Percentiles rank a stretch among this genome's conserved stretches.
Conservation (phyloP, 1,140 invertebrate species). For the Drosophila melanica region DNA sequence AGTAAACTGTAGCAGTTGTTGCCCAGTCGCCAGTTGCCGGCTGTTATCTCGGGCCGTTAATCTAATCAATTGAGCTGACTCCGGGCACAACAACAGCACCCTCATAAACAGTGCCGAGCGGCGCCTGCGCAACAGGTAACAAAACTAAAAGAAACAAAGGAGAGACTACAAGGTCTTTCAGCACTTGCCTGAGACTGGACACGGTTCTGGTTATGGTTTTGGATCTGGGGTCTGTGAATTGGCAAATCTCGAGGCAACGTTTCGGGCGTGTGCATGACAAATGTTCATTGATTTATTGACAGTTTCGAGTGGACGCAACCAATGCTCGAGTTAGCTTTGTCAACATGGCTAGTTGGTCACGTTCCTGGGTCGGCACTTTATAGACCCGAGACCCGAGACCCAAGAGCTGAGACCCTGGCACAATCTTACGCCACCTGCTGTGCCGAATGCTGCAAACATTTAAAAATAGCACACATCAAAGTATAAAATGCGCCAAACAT, state of each 20-base stretch:
- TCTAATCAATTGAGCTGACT: constrained; percentile 51
- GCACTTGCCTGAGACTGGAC: not conserved
- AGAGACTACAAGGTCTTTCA: constrained; percentile 10
- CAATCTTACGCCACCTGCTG: constrained; percentile 54
- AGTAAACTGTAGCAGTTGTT: constrained; percentile 53
- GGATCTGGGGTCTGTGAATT: constrained; percentile 1
- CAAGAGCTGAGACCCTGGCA: constrained; percentile 7
- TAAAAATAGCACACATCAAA: constrained; percentile 66
- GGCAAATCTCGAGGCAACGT: constrained; percentile 36
- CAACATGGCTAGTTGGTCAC: constrained; percentile 58
- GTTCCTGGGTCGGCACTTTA: constrained; percentile 54
- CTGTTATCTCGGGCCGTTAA: constrained; percentile 61
- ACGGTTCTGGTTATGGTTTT: not conserved
- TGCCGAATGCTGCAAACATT: constrained; percentile 43
- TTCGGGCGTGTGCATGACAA: constrained; percentile 68
- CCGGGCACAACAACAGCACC: constrained; percentile 22
- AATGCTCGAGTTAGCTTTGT: constrained; percentile 43
- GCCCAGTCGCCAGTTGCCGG: constrained; percentile 13
- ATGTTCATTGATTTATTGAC: constrained; percentile 70
- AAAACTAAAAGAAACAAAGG: not conserved
- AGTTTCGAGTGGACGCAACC: constrained; percentile 48
- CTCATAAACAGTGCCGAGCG: constrained; percentile 35
- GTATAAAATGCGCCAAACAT: constrained; percentile 32
- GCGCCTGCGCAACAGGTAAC: constrained; percentile 71
- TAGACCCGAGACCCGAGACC: constrained; percentile 20